Conservation (phyloP, 2,113 vertebrate genomes). For the Microtus richardsoni region DNA sequence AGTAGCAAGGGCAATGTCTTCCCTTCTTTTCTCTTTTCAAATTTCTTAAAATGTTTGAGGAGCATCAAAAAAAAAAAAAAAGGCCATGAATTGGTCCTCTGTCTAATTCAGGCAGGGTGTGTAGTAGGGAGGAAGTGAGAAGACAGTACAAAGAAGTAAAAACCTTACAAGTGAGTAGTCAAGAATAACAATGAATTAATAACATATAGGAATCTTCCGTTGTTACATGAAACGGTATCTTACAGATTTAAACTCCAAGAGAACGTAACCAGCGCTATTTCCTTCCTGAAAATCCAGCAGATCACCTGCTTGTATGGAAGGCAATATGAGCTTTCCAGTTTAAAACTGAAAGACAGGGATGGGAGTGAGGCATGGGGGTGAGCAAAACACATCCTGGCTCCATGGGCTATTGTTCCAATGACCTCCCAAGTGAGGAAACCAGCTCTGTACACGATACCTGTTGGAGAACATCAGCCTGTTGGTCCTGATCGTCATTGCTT, state of each 20-base stretch:
- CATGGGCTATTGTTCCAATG: not conserved
- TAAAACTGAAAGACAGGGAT: not conserved
- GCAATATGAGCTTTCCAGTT: not conserved
- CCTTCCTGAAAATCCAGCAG: conserved; percentile 12
- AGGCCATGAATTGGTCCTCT: not conserved
- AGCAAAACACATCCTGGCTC: not conserved
- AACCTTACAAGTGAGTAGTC: not conserved
- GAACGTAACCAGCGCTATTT: conserved; percentile 26
- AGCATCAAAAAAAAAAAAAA: not conserved
- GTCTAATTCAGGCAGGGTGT: not conserved
- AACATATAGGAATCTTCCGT: not conserved
- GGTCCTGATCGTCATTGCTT: not conserved
- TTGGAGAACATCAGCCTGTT: not conserved
- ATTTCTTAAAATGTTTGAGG: not conserved
- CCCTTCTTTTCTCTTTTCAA: not conserved
- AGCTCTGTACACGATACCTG: not conserved
- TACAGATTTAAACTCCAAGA: not conserved
- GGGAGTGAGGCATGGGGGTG: not conserved
- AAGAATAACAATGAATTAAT: not conserved
- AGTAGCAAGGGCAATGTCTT: not conserved
- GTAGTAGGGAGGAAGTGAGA: not conserved
- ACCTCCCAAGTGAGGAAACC: not conserved
- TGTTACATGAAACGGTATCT: not conserved
- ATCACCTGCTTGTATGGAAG: not conserved
- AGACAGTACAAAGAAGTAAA: not conserved